These are phyloP conservation scores for Cariama cristata DNA, from an alignment of 2,113 vertebrate species.

Conservation along the genomic window DNA sequence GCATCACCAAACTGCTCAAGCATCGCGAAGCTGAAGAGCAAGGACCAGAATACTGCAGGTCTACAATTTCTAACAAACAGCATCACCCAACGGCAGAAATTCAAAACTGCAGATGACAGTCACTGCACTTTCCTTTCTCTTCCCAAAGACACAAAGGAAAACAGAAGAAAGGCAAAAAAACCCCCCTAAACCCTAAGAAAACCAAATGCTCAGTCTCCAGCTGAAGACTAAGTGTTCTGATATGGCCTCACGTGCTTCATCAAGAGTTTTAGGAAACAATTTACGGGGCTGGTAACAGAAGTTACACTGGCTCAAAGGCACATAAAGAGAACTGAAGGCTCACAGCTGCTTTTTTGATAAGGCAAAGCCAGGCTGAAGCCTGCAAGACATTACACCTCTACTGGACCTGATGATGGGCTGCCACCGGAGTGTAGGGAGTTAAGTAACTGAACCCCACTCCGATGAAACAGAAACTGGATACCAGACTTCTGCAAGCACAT, in stretches of 20 bases:
- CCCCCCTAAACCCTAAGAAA: neutral
- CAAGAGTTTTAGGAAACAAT: neutral
- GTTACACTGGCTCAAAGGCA: neutral
- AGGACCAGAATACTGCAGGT: neutral
- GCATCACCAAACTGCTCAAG: neutral
- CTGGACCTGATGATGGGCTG: fast-evolving
- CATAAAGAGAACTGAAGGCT: neutral
- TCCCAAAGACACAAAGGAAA: neutral
- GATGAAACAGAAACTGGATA: neutral
- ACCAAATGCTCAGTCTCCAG: neutral
- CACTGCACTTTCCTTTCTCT: neutral
- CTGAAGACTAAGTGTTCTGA: neutral
- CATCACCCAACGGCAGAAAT: conserved; percentile 52
- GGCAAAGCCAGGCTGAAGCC: neutral
- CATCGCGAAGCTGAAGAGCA: neutral
- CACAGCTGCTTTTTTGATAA: neutral
- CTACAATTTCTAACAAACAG: conserved; percentile 18
- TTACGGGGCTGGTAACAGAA: neutral
- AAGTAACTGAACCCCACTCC: neutral
- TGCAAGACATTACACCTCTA: neutral
- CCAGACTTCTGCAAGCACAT: neutral
- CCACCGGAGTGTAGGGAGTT: neutral
- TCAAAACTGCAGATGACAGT: neutral
- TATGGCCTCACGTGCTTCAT: neutral
- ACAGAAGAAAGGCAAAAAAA: neutral